Conservation (phyloP, 2,113 vertebrate species). For the Centropristis striata region DNA sequence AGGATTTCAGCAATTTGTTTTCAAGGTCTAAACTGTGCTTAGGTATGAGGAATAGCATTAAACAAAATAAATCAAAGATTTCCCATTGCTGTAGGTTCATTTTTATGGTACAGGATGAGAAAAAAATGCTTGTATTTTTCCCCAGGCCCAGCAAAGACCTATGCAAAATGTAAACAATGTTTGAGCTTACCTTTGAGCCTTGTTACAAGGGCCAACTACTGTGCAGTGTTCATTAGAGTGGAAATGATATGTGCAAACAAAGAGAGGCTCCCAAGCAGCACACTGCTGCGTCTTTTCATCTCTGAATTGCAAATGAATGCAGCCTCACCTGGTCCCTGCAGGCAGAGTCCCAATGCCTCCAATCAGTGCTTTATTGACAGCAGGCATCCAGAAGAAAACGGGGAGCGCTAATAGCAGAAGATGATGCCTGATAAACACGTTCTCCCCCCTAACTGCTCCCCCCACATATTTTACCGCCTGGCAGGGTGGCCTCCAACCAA, state of each 20-base stretch:
- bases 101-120: slow-evolving; percentile 39
- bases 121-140: slow-evolving; percentile 54
- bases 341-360: slow-evolving; percentile 78
- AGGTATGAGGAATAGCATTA: slow-evolving; percentile 28
- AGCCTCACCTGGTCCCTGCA: slow-evolving; percentile 82
- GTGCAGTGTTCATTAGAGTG: slow-evolving; percentile 80
- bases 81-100: slow-evolving; percentile 32
- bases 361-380: slow-evolving; percentile 79
- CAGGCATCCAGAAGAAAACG: slow-evolving; percentile 63
- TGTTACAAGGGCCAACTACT: slow-evolving; percentile 71
- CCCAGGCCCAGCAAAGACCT: slow-evolving; percentile 57
- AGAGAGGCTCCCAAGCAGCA: slow-evolving; percentile 72
- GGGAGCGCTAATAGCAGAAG: slow-evolving; percentile 64
- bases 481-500: slow-evolving; percentile 64
- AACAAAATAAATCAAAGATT: slow-evolving; percentile 64
- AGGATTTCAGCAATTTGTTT: slow-evolving; percentile 63
- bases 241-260: slow-evolving; percentile 86
- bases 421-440: slow-evolving; percentile 73
- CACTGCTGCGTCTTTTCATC: slow-evolving; percentile 73
- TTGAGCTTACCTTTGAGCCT: slow-evolving; percentile 73
- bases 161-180: slow-evolving; percentile 78
- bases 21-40: slow-evolving; percentile 46
- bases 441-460: slow-evolving; percentile 35
- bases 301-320: slow-evolving; percentile 83
- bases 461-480: slow-evolving; percentile 50